These are phyloP conservation scores for Drosophila kanapiae DNA, from an alignment of 1,140 invertebrate species.

Conservation along the genomic window DNA sequence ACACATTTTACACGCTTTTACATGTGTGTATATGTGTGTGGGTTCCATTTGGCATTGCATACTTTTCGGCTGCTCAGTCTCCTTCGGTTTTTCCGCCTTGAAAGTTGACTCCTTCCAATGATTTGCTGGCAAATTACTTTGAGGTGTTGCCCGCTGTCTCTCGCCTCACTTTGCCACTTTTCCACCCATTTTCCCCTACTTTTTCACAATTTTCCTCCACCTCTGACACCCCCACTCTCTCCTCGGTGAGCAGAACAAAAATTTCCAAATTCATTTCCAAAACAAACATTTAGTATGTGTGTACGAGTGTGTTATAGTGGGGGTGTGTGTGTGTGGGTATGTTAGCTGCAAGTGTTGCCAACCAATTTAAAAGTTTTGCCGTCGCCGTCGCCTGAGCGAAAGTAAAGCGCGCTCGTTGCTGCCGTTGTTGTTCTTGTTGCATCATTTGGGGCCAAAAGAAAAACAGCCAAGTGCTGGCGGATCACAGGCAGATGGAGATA, in stretches of 20 bases:
- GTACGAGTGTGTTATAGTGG: constrained; percentile 10
- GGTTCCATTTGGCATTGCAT: constrained; percentile 74
- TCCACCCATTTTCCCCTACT: neutral
- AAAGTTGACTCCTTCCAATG: constrained; percentile 66
- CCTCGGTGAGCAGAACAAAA: constrained; percentile 47
- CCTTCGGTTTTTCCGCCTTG: constrained; percentile 19
- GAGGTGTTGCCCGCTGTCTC: constrained; percentile 67
- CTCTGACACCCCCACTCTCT: neutral
- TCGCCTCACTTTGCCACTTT: constrained; percentile 53
- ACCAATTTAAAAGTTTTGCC: constrained; percentile 83
- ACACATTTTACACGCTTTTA: constrained; percentile 8
- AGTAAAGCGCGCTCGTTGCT: constrained; percentile 63
- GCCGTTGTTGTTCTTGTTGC: constrained; percentile 59
- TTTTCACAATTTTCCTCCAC: constrained; percentile 7
- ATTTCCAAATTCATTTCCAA: constrained; percentile 84
- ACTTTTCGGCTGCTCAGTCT: constrained; percentile 64
- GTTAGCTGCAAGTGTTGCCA: constrained; percentile 74
- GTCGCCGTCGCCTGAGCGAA: constrained; percentile 67
- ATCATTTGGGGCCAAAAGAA: constrained; percentile 69
- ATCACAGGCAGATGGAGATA: constrained; percentile 43
- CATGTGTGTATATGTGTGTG: constrained; percentile 5
- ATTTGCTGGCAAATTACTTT: constrained; percentile 83
- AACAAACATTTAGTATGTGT: constrained; percentile 74
- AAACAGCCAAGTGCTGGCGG: constrained; percentile 61
- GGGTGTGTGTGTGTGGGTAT: constrained; percentile 24